Evolutionary conservation across 2,113 vertebrate genomes (phyloP), one percentile per base, ranked within the genome.

Genomic region (Myocastor coypus): DNA sequence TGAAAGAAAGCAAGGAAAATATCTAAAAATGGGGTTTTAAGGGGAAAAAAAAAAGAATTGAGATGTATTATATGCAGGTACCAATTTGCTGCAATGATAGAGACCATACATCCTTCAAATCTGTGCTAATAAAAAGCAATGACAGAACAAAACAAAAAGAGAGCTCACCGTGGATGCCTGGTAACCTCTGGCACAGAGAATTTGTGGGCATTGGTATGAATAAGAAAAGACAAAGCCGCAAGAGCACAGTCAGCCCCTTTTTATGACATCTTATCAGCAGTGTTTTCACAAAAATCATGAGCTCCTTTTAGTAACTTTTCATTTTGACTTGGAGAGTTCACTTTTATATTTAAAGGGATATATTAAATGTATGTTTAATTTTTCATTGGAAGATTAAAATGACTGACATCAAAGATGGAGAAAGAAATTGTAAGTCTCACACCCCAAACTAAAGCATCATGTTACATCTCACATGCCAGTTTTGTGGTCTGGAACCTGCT

Each of bases 191-290:
- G 24, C 22, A 71, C 37, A 46, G 40, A 84, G 32, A 84, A 80
- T 66, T 26, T 89, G 34, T 66, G n/a, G 24, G 61, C 92, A 16
- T 42, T 28, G 88, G 37, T 55, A 42, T 13, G 17, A 83, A n/a
- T 85, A 5, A 86, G 66, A 83, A 96, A 97, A 94, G 40, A 32
- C 19, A 91, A 92, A 37, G 34, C 7, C 40, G 40, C 78, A 73
- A 91, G 83, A 87, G 28, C 4, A 91, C 88, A 82, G 12, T 0
- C 0, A 66, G n/a, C 14, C 46, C 17, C 7, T 61, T 88, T 91
- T 93, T 14, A 5, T 87, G 34, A 78, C 9, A 82, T 84, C 94
- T 89, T 80, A 93, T 34, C 14, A 87, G 50, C 1, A 77, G 37
- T 5, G 52, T 32, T 66, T 87, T 66, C 55, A 68, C 55, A 69